Conservation (phyloP, 2,113 vertebrate species). For the Taurulus bubalis region DNA sequence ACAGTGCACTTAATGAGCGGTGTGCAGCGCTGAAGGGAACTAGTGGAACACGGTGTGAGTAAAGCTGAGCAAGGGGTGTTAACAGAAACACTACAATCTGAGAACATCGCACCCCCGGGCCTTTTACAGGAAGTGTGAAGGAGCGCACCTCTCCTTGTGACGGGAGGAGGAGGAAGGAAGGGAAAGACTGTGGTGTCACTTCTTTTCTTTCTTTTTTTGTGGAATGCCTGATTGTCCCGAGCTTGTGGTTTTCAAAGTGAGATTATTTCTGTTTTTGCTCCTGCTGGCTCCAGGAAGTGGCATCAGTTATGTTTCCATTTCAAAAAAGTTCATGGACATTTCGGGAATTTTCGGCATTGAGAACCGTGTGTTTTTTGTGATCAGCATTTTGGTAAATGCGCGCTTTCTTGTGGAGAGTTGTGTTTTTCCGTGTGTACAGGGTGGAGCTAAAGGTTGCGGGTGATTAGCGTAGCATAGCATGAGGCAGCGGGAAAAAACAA, state of each 20-base stretch:
- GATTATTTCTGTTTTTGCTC: conserved; percentile 4
- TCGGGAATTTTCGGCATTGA: no score
- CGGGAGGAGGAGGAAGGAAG: conserved; percentile 31
- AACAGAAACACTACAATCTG: conserved; percentile 63
- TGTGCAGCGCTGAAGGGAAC: no score
- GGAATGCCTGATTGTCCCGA: no score
- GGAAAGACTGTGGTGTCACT: conserved; percentile 5
- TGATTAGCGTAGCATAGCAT: neutral
- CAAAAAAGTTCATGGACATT: no score
- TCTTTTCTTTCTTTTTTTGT: neutral
- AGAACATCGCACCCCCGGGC: conserved; percentile 67
- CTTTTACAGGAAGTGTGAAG: conserved; percentile 66
- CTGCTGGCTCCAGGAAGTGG: conserved; percentile 1
- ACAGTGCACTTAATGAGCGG: no score
- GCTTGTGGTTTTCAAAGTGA: no score
- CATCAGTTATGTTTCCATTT: no score
- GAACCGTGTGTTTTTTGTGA: no score
- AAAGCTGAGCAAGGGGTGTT: conserved; percentile 51
- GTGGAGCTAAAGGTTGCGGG: neutral
- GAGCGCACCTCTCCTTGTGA: conserved; percentile 61
- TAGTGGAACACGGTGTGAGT: no score
- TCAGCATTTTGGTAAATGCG: no score
- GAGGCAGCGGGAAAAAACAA: neutral
- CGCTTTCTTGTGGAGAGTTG: no score
- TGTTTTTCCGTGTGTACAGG: neutral